phyloP scores from a whole-genome alignment of 2,113 vertebrate genomes.

The Tragelaphus scriptus region DNA sequence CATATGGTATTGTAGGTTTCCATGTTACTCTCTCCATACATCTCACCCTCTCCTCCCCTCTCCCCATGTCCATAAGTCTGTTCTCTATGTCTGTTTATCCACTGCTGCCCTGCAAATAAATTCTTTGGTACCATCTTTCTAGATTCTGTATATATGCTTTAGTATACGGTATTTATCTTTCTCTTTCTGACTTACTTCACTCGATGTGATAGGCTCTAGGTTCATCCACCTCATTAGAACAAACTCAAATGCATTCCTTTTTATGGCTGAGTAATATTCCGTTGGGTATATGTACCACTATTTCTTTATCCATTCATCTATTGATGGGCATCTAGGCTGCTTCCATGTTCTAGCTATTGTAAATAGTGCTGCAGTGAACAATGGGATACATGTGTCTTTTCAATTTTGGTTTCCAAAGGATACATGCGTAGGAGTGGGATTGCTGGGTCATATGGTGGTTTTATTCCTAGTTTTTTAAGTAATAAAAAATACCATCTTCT shows the following conservation, averaged over 20 bases:
- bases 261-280: not conserved
- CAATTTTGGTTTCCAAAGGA: not conserved
- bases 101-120: not conserved
- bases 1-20: not conserved
- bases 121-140: not conserved
- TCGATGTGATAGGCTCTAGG: not conserved
- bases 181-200: not conserved
- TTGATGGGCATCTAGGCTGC: not conserved
- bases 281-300: not conserved
- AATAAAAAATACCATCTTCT: not conserved
- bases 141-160: not conserved
- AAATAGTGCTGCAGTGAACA: not conserved
- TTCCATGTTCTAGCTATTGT: not conserved
- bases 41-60: not conserved
- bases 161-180: not conserved
- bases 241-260: not conserved
- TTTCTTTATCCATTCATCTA: not conserved
- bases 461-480: not conserved
- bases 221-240: not conserved
- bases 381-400: not conserved
- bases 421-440: not conserved
- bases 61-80: not conserved
- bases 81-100: not conserved
- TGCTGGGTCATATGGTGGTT: not conserved
- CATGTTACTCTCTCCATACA: not conserved